Evolutionary conservation across 2,113 vertebrate genomes (phyloP).

Genomic region (Nycticryphes semicollaris): DNA sequence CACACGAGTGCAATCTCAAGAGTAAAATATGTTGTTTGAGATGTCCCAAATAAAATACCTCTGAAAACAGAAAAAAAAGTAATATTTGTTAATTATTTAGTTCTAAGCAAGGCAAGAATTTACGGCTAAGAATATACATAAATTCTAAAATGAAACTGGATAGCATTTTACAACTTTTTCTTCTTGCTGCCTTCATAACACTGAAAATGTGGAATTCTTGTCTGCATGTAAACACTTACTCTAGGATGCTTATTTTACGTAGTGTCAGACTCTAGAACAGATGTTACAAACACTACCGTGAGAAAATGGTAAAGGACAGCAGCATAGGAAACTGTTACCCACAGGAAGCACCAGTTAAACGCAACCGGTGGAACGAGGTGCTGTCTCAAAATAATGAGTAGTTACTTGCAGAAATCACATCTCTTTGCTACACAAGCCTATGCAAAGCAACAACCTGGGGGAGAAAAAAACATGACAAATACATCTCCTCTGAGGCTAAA

Average conservation of each 20-base stretch:
- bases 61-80: not conserved
- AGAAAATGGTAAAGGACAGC: not conserved
- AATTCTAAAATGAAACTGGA: not conserved
- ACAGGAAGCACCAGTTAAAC: not conserved
- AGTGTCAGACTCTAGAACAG: not conserved
- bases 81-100: not conserved
- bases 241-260: not conserved
- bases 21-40: constrained; percentile 6
- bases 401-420: not conserved
- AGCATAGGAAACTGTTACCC: not conserved
- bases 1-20: not conserved
- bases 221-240: not conserved
- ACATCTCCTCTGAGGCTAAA: not conserved
- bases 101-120: constrained; percentile 3
- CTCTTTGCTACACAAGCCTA: not conserved
- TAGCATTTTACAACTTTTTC: not conserved
- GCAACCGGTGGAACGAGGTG: not conserved
- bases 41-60: constrained; percentile 8
- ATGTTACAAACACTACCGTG: not conserved
- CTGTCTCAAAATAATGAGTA: not conserved
- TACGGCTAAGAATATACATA: not conserved
- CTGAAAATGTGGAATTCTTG: not conserved
- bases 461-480: not conserved
- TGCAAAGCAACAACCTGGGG: not conserved
- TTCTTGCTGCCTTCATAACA: not conserved